Evolutionary conservation across 2,113 vertebrate species (phyloP).

Genomic region (Neodon shergylaensis): DNA sequence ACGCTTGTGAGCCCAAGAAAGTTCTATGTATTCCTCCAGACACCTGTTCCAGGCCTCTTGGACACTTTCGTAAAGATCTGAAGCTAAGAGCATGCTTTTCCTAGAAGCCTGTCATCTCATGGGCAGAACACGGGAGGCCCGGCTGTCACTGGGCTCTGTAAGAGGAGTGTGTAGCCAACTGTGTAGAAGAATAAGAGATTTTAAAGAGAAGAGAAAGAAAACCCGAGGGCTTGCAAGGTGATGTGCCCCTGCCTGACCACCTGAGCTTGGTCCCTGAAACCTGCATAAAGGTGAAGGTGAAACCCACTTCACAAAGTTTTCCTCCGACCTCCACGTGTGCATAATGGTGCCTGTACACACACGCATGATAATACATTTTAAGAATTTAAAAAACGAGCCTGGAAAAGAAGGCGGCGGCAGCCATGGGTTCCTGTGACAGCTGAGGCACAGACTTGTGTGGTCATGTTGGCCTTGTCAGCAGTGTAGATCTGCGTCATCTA

Average conservation of each 20-base stretch:
- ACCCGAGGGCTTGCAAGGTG: not conserved
- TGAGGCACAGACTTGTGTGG: not conserved
- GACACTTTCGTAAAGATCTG: not conserved
- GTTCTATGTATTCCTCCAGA: not conserved
- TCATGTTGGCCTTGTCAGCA: not conserved
- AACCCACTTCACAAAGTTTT: not conserved
- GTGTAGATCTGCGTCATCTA: not conserved
- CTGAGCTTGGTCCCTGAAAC: not conserved
- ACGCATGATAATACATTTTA: not conserved
- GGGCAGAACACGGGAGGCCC: not conserved
- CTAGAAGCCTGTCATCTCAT: not conserved
- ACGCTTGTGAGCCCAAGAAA: not conserved
- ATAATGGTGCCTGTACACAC: not conserved
- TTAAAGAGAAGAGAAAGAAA: not conserved
- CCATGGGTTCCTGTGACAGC: not conserved
- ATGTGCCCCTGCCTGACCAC: not conserved
- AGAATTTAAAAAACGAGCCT: not conserved
- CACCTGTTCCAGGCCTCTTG: not conserved
- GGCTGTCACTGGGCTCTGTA: not conserved
- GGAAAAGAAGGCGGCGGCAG: not conserved
- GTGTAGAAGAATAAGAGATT: too few relatives aligned
- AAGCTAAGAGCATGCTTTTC: not conserved
- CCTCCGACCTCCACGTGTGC: not conserved
- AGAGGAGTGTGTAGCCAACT: not conserved
- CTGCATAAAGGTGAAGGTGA: not conserved